Percentiles rank a stretch among this genome's conserved stretches.
These are phyloP conservation scores for Diadegma fenestrale DNA, from an alignment of 2,888 invertebrate genomes.

Conservation along the genomic window DNA sequence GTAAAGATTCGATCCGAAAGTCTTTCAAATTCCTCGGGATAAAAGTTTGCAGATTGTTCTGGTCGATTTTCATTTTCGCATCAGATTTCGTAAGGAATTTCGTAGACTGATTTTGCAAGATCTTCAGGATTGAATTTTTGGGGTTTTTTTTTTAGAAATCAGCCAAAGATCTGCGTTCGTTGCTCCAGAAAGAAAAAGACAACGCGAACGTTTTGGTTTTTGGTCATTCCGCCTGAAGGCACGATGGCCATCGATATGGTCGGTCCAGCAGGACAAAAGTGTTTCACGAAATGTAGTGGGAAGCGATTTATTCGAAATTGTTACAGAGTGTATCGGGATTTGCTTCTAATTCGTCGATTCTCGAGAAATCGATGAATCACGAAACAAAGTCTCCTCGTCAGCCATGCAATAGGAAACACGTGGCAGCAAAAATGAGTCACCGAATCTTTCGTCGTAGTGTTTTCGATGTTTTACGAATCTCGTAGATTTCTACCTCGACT, in stretches of 20 bases:
- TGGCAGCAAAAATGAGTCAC: not conserved
- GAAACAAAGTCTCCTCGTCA: not conserved
- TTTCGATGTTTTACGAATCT: not conserved
- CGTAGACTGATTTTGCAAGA: not conserved
- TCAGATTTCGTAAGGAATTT: not conserved
- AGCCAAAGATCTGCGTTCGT: not conserved
- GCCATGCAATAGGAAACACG: not conserved
- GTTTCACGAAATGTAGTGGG: not conserved
- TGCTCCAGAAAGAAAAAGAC: not conserved
- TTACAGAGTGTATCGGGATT: not conserved
- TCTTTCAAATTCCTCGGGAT: not conserved
- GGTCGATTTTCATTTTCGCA: not conserved
- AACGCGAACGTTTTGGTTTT: not conserved
- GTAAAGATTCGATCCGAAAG: not conserved
- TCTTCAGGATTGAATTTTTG: not conserved
- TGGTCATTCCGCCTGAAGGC: not conserved
- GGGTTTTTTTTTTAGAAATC: not conserved
- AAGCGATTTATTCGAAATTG: constrained; percentile 12
- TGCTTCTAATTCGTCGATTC: not conserved
- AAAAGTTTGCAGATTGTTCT: not conserved
- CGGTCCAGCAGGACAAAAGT: too few relatives aligned
- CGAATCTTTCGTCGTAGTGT: not conserved
- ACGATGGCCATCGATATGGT: too few relatives aligned
- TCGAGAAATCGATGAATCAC: not conserved
- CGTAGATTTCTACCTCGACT: not conserved